phyloP scores from a whole-genome alignment of 1,140 invertebrate genomes.

The Gerris buenoi region DNA sequence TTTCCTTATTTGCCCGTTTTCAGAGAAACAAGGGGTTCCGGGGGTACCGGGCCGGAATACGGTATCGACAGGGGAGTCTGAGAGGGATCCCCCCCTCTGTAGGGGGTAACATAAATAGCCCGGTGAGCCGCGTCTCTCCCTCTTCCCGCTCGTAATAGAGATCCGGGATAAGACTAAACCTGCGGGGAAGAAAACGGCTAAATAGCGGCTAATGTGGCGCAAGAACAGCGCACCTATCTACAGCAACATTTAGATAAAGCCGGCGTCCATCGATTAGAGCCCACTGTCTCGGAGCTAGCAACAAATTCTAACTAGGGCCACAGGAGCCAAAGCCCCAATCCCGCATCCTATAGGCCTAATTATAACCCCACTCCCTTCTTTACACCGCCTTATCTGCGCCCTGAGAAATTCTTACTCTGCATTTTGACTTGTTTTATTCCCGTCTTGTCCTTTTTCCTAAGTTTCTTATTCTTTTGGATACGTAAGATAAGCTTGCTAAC shows the following conservation, averaged over 20 bases:
- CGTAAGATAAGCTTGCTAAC: too few relatives aligned
- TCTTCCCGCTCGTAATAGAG: not conserved
- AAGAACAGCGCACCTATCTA: slow-evolving; percentile 3
- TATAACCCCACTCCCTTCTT: not conserved
- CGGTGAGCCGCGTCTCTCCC: not conserved
- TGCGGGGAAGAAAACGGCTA: slow-evolving; percentile 5
- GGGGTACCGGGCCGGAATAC: not conserved
- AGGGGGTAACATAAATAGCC: not conserved
- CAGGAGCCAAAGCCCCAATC: too few relatives aligned
- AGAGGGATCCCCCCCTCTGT: not conserved
- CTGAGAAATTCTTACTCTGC: slow-evolving; percentile 4
- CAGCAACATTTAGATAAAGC: slow-evolving; percentile 11
- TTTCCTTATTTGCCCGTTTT: not conserved
- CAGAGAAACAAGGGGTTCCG: not conserved
- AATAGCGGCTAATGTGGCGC: slow-evolving; percentile 10
- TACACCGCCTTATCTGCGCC: not conserved
- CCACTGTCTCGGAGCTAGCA: not conserved
- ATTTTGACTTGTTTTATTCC: not conserved
- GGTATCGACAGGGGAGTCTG: not conserved
- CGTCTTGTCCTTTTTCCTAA: too few relatives aligned
- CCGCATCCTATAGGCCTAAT: not conserved
- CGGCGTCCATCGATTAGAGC: not conserved
- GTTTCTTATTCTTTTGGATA: too few relatives aligned
- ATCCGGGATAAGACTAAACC: not conserved
- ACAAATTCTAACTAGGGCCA: not conserved